Evolutionary conservation across 2,113 vertebrate genomes (phyloP), one percentile per base, ranked within the genome.

Genomic region (Nothoprocta pentlandii): DNA sequence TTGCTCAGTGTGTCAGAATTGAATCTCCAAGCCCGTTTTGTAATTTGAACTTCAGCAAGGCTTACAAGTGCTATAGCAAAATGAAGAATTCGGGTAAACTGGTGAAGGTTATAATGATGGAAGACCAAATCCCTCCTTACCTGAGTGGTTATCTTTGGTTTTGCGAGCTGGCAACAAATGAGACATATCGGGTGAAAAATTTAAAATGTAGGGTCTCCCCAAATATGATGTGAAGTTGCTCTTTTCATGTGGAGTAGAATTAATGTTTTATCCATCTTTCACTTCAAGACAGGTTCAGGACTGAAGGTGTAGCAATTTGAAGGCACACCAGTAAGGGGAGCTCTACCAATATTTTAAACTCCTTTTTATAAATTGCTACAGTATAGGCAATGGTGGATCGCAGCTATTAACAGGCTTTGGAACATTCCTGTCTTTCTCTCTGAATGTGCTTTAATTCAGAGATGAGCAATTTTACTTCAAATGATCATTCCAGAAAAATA

Each of bases 321-420:
- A 67, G 10, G 17, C 49, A 49, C 39, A 82, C 96, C 97, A 96
- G 84, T 59, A 97, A 97, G 94, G 67, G 97, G 97, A 87, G 96
- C 96, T 96, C 97, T 78, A 69, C 4, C 96, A 90, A 66, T 64
- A 74, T 84, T 90, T 91, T 94, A 62, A 90, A 58, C 53, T 78
- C 22, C 47, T 78, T 39, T 92, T 51, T 84, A 41, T 44, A 83
- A 85, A 58, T 16, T 28, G 10, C 68, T 71, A 34, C 68, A 46
- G 23, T 6, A 0, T 51, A 46, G 15, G 21, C n/a, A 67, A 1
- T n/a, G 30, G 8, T 63, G 32, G 15, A 28, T 82, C 12, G 26
- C 39, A 75, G 81, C 68, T 42, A 39, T 42, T 87, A 42, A 2
- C 0, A 0, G 59, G 13, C 8, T 51, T 59, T 81, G 54, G 26